Percentiles rank a stretch among this genome's conserved stretches.
These are phyloP conservation scores for Euwallacea similis DNA, from an alignment of 1,140 invertebrate genomes.

Conservation along the genomic window DNA sequence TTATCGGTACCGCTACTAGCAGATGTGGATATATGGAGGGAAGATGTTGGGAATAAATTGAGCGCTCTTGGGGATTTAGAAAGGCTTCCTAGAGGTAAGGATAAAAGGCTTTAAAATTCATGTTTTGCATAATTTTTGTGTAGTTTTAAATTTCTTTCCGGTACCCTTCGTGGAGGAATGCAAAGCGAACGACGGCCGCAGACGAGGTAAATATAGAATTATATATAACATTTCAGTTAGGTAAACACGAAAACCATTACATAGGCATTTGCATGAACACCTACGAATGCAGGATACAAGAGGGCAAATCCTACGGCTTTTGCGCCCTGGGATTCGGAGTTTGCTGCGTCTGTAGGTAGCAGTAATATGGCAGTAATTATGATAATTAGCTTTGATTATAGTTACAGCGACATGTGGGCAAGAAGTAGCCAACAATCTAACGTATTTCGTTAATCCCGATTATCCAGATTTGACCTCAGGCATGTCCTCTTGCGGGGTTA, in stretches of 20 bases:
- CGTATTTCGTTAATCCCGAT: constrained; percentile 80
- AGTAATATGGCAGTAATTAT: background rate
- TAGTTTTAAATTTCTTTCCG: constrained; percentile 77
- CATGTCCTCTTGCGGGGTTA: constrained; percentile 65
- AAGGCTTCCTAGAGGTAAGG: constrained; percentile 40
- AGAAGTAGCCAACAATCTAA: constrained; percentile 78
- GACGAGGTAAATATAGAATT: constrained; percentile 54
- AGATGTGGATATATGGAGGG: constrained; percentile 43
- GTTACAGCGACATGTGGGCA: constrained; percentile 75
- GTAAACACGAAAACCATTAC: background rate
- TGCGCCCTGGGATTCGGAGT: constrained; percentile 84
- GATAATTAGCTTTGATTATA: constrained; percentile 52
- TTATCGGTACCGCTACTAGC: constrained; percentile 3
- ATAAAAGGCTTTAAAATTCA: background rate
- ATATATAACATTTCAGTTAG: background rate
- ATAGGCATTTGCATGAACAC: constrained; percentile 76
- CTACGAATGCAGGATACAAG: constrained; percentile 79
- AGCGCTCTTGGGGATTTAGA: background rate
- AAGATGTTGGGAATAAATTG: constrained; percentile 25
- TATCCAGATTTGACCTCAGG: constrained; percentile 74
- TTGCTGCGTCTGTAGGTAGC: constrained; percentile 83
- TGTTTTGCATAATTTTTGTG: constrained; percentile 18
- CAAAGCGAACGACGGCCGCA: constrained; percentile 67
- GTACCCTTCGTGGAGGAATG: constrained; percentile 78
- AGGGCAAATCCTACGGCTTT: constrained; percentile 71